These are phyloP conservation scores for Leiothrix lutea DNA, from an alignment of 2,113 vertebrate genomes.

Conservation along the genomic window DNA sequence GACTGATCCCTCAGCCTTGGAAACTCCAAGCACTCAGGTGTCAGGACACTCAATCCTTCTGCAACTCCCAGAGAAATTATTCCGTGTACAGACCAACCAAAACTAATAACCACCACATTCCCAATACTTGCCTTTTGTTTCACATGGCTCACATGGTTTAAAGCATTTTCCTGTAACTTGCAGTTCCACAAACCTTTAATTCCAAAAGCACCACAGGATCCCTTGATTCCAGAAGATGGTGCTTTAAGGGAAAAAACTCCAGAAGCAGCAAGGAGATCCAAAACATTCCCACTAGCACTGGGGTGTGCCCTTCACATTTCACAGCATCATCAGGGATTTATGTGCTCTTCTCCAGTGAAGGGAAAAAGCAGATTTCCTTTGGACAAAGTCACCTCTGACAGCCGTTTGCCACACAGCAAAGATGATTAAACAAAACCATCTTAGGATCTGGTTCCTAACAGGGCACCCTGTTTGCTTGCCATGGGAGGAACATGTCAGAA, in stretches of 20 bases:
- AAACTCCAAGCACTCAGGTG: not conserved
- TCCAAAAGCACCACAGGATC: not conserved
- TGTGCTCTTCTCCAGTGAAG: not conserved
- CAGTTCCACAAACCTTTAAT: not conserved
- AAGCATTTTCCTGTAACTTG: not conserved
- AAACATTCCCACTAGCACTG: not conserved
- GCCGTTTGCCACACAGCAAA: not conserved
- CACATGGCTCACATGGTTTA: not conserved
- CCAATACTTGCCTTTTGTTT: not conserved
- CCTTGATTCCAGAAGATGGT: not conserved
- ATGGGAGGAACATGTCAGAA: not conserved
- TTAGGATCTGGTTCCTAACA: not conserved
- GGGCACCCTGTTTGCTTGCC: not conserved
- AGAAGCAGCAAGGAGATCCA: not conserved
- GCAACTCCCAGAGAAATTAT: not conserved
- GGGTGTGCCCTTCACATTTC: not conserved
- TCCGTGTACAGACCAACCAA: not conserved
- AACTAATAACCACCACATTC: not conserved
- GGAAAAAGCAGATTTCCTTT: not conserved
- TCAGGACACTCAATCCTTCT: not conserved
- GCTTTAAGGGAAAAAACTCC: not conserved
- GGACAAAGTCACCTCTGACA: not conserved
- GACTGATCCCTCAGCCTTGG: not conserved
- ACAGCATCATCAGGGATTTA: not conserved
- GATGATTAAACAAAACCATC: not conserved